These are phyloP conservation scores for Ischnura elegans DNA, from an alignment of 2,888 invertebrate genomes.

Conservation along the genomic window DNA sequence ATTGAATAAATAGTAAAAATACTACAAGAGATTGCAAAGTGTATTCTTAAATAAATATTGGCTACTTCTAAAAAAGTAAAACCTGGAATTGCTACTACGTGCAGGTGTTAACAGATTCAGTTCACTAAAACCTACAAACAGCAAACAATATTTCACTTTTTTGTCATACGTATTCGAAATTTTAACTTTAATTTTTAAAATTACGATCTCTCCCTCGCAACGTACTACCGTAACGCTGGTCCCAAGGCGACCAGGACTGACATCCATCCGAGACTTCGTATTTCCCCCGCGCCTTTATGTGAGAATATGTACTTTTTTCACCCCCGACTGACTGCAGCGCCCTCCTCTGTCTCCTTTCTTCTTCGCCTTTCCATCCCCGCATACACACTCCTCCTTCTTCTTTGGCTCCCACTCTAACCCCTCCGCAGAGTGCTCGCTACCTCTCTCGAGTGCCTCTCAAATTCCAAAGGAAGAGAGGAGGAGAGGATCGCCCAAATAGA, in stretches of 20 bases:
- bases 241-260: not conserved
- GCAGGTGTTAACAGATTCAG: no score
- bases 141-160: no score
- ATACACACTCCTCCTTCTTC: not conserved
- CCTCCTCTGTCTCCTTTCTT: not conserved
- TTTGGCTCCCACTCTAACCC: not conserved
- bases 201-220: no score
- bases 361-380: not conserved
- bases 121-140: no score
- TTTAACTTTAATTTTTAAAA: no score
- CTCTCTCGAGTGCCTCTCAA: slow-evolving; percentile 20
- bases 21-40: no score
- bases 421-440: not conserved
- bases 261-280: not conserved
- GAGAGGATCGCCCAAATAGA: slow-evolving; percentile 33
- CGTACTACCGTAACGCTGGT: no score
- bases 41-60: no score
- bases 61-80: no score
- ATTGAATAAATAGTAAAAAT: no score
- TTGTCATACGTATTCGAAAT: no score
- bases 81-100: no score
- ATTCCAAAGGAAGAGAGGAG: not conserved
- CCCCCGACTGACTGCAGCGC: not conserved
- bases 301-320: not conserved
- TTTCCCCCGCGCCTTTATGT: not conserved